Conservation (phyloP, 2,113 vertebrate species). For the Psophia crepitans region DNA sequence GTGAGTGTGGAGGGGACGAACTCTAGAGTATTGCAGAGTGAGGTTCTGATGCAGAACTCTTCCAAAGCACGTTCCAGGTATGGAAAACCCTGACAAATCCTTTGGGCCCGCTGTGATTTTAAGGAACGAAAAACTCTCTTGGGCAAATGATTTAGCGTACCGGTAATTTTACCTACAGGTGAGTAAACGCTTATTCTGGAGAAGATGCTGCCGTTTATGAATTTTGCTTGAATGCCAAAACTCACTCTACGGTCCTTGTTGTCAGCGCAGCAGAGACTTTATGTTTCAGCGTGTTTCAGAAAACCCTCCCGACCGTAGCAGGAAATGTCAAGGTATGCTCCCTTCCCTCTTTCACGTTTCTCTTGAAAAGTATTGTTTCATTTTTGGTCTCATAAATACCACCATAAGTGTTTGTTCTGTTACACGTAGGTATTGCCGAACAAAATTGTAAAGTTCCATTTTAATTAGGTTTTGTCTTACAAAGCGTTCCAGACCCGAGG, state of each 20-base stretch:
- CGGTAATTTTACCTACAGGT: not conserved
- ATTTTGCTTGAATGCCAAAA: not conserved
- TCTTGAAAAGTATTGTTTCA: not conserved
- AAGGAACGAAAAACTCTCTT: not conserved
- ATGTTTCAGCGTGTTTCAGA: not conserved
- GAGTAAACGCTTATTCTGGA: not conserved
- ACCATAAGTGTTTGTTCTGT: not conserved
- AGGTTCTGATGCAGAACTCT: not conserved
- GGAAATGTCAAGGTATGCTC: not conserved
- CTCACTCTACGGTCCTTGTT: not conserved
- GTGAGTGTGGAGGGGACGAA: not conserved
- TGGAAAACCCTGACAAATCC: not conserved
- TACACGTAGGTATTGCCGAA: not conserved
- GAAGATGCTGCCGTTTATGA: not conserved
- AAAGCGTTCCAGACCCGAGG: not conserved
- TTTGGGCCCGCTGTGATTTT: not conserved
- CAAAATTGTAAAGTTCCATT: not conserved
- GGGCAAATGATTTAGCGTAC: not conserved
- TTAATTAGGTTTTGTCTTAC: not conserved
- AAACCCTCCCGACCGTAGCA: not conserved
- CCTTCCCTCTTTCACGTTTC: not conserved
- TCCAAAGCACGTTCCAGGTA: not conserved
- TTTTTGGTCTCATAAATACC: not conserved
- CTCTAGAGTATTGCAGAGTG: not conserved
- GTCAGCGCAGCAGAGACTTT: not conserved